Evolutionary conservation across 2,797 vertebrate species (phyloP).

Genomic region (Pogoniulus pusillus): DNA sequence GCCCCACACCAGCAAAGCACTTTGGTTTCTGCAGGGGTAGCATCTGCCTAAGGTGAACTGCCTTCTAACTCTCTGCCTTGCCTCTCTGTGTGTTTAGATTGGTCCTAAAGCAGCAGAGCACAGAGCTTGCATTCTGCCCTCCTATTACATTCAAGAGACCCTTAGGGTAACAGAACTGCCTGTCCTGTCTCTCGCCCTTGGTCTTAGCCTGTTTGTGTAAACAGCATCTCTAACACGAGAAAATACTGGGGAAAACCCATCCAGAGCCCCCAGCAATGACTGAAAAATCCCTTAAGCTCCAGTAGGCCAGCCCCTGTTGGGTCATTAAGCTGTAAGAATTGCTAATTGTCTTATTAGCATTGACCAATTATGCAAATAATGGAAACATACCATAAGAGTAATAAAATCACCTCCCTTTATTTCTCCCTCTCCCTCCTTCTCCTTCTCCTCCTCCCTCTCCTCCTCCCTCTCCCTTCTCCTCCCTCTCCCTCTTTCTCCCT

Average conservation of each 20-base stretch:
- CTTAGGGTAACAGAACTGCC: not conserved
- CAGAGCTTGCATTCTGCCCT: not conserved
- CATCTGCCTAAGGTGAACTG: not conserved
- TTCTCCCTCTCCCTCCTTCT: too few relatives aligned
- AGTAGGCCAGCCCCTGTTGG: constrained; percentile 48
- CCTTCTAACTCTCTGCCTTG: not conserved
- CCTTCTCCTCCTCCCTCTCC: too few relatives aligned
- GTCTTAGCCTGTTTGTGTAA: not conserved
- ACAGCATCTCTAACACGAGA: not conserved
- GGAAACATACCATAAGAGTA: constrained; percentile 60
- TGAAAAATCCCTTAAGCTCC: constrained; percentile 72
- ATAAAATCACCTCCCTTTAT: constrained; percentile 27
- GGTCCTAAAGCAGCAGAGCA: not conserved
- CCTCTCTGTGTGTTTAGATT: not conserved
- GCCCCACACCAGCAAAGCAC: not conserved
- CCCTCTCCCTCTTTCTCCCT: not conserved
- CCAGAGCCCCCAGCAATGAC: constrained; percentile 67
- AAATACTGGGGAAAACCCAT: not conserved
- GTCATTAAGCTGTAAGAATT: constrained; percentile 74
- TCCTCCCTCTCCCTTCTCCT: not conserved
- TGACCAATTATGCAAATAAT: constrained; percentile 74
- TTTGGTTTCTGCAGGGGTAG: not conserved
- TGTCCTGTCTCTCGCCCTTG: not conserved
- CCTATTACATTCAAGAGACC: not conserved
- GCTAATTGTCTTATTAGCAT: constrained; percentile 75